Evolutionary conservation across 2,888 invertebrate species (phyloP).

Genomic region (Sinotaia quadrata): DNA sequence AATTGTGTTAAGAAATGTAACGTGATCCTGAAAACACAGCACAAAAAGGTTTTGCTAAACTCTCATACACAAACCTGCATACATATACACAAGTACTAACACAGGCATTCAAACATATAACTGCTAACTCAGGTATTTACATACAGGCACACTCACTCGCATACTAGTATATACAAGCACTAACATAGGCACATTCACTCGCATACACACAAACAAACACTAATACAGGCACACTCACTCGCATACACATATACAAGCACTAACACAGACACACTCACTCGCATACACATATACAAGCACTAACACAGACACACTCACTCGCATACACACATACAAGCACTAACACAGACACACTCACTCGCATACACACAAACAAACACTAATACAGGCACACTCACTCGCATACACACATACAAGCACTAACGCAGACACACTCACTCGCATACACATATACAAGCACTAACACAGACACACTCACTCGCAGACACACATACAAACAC

Average conservation of each 20-base stretch:
- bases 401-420: not conserved
- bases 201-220: not conserved
- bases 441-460: no score
- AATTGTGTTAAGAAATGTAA: not conserved
- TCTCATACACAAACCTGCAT: not conserved
- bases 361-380: not conserved
- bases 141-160: not conserved
- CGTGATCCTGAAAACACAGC: not conserved
- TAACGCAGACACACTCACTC: not conserved
- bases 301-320: not conserved
- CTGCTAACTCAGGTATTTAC: not conserved
- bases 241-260: not conserved
- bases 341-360: not conserved
- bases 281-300: not conserved
- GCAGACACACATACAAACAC: not conserved
- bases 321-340: not conserved
- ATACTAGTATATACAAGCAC: not conserved
- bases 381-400: not conserved
- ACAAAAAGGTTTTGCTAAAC: not conserved
- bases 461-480: rapidly evolving
- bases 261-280: not conserved
- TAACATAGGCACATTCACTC: not conserved
- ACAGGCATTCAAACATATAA: no score
- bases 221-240: not conserved
- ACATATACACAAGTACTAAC: no score